Conservation (phyloP, 2,113 vertebrate genomes). For the Pyrgilauda ruficollis region DNA sequence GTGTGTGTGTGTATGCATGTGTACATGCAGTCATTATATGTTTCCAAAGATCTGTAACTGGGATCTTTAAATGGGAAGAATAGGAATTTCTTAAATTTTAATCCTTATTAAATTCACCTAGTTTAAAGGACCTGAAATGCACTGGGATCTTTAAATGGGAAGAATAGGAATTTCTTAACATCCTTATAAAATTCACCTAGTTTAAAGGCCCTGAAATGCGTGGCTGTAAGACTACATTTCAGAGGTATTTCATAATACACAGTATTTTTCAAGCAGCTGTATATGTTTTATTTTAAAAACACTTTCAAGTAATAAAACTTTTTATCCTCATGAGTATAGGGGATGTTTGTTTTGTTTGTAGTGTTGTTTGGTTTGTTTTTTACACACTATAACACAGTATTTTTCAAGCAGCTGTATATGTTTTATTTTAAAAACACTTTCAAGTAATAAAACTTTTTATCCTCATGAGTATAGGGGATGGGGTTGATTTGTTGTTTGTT, state of each 20-base stretch:
- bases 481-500: neutral
- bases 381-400: no score
- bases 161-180: neutral
- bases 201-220: neutral
- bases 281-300: neutral
- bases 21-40: fast-evolving
- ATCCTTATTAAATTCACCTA: fast-evolving
- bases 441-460: neutral
- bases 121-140: neutral
- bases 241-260: neutral
- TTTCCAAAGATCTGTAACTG: neutral
- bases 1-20: fast-evolving
- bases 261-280: neutral
- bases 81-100: neutral
- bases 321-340: neutral
- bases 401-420: neutral
- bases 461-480: fast-evolving
- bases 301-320: fast-evolving
- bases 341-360: no score
- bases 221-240: fast-evolving
- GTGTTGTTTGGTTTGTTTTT: no score
- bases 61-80: neutral
- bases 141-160: neutral
- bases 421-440: neutral
- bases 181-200: fast-evolving